Evolutionary conservation across 2,113 vertebrate species (phyloP).

Genomic region (Paradoxurus hermaphroditus): DNA sequence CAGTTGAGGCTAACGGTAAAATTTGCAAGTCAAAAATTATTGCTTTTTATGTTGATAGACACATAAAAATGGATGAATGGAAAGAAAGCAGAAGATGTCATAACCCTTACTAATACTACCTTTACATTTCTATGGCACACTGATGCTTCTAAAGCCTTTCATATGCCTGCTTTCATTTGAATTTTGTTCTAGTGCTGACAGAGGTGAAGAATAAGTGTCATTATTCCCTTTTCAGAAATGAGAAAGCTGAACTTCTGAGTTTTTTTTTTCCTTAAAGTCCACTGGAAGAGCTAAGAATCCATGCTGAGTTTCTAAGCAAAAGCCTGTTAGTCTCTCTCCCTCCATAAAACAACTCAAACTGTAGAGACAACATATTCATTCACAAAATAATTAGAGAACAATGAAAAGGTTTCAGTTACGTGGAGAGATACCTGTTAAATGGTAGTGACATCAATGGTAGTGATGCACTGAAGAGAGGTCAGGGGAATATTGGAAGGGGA

Average conservation of each 20-base stretch:
- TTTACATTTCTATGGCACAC: neutral
- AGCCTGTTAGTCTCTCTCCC: neutral
- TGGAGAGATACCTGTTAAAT: neutral
- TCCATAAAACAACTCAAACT: neutral
- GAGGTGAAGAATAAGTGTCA: neutral
- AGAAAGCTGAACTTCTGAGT: neutral
- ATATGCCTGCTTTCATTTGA: constrained; percentile 5
- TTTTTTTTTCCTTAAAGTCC: neutral
- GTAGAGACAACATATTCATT: neutral
- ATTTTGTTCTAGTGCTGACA: neutral
- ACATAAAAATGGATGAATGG: neutral
- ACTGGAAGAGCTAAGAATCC: neutral
- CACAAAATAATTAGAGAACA: neutral
- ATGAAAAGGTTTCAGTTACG: neutral
- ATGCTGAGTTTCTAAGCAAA: constrained; percentile 7
- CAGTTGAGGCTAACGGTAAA: neutral
- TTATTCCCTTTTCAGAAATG: neutral
- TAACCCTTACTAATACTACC: neutral
- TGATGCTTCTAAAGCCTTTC: neutral
- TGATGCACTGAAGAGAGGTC: neutral
- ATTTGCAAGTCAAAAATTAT: constrained; percentile 26
- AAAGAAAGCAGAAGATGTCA: neutral
- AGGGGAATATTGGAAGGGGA: neutral
- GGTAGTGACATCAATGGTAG: too few species aligned
- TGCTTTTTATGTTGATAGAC: neutral